These are phyloP conservation scores for Nomada ruficornis DNA, from an alignment of 2,888 invertebrate species.

Conservation along the genomic window DNA sequence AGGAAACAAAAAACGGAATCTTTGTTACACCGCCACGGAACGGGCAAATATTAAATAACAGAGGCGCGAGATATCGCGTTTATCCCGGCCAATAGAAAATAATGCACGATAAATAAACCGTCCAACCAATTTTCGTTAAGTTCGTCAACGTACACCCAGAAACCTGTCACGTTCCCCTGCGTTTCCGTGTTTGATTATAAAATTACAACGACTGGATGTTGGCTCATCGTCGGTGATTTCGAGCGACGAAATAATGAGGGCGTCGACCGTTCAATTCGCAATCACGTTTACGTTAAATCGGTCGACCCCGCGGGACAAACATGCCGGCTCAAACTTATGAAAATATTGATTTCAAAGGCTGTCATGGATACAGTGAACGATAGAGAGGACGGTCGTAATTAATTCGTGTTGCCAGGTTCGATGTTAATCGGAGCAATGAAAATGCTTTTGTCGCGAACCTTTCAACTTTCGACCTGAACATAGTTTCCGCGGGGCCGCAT, in stretches of 20 bases:
- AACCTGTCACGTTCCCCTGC: background rate
- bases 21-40: constrained; percentile 7
- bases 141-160: constrained; percentile 8
- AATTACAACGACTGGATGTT: constrained; percentile 30
- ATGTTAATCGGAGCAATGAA: constrained; percentile 10
- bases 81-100: too few species aligned
- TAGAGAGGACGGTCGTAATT: background rate
- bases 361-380: background rate
- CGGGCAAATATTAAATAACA: background rate
- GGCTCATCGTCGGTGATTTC: constrained; percentile 31
- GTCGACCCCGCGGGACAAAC: background rate
- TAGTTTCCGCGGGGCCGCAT: background rate
- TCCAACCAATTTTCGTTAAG: constrained; percentile 37
- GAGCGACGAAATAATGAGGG: constrained; percentile 35
- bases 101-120: constrained; percentile 12
- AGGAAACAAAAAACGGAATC: background rate
- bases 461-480: constrained; percentile 1
- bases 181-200: constrained; percentile 45
- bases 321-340: background rate
- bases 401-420: too few species aligned
- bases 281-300: constrained; percentile 9
- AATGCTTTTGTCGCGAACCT: background rate
- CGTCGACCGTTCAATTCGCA: background rate
- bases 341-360: constrained; percentile 13
- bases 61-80: background rate